These are phyloP conservation scores for Zaprionus ornatus DNA, from an alignment of 1,140 invertebrate species.

Conservation along the genomic window DNA sequence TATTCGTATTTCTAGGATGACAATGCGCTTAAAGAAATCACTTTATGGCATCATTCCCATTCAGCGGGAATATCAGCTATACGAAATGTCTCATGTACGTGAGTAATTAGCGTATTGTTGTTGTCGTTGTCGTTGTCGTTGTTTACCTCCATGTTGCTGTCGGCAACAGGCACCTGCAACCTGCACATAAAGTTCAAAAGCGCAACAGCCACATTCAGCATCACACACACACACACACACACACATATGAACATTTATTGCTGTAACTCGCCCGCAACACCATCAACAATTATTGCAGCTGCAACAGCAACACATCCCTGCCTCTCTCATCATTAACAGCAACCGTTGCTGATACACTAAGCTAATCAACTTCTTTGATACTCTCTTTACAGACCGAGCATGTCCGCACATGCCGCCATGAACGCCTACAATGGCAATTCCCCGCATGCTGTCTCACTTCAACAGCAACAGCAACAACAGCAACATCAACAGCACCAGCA, in stretches of 20 bases:
- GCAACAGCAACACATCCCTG: slow-evolving; percentile 2
- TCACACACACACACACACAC: slow-evolving; percentile 10
- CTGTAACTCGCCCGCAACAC: slow-evolving; percentile 4
- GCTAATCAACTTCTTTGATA: neutral
- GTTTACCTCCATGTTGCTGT: slow-evolving; percentile 9
- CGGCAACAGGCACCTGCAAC: slow-evolving; percentile 33
- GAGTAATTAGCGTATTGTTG: slow-evolving; percentile 57
- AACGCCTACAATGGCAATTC: slow-evolving; percentile 82
- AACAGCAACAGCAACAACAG: slow-evolving; percentile 59
- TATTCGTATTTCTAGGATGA: slow-evolving; percentile 75
- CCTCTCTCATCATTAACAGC: neutral
- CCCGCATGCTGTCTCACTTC: slow-evolving; percentile 69
- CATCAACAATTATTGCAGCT: slow-evolving; percentile 7
- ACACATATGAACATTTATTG: neutral
- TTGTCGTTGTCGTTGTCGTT: slow-evolving; percentile 20
- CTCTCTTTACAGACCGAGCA: slow-evolving; percentile 49
- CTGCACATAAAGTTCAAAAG: slow-evolving; percentile 7
- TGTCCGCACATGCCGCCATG: slow-evolving; percentile 75
- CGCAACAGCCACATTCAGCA: neutral
- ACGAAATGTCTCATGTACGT: slow-evolving; percentile 81
- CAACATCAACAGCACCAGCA: slow-evolving; percentile 67
- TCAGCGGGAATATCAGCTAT: slow-evolving; percentile 74
- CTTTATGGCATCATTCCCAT: slow-evolving; percentile 79
- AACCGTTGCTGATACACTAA: slow-evolving; percentile 11
- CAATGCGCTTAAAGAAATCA: slow-evolving; percentile 77